Evolutionary conservation across 2,888 invertebrate genomes (phyloP), one percentile per base, ranked within the genome.

Genomic region (Drosophila conformis): DNA sequence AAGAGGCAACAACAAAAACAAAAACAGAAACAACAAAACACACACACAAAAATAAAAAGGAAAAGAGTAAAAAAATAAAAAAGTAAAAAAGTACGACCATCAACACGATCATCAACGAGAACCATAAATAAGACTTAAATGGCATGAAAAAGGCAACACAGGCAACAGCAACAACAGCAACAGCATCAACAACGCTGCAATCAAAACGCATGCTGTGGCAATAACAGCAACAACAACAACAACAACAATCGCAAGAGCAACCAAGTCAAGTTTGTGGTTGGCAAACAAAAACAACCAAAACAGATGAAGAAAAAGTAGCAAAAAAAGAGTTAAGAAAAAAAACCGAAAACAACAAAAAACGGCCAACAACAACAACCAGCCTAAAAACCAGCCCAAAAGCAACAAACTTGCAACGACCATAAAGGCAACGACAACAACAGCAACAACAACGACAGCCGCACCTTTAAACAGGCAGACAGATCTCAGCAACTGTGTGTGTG

Each of bases 101-200:
- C 88, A 90, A 86, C 91, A 90, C 90, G 90, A 90, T 90, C 91
- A 89, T 90, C 90, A 86, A 82, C 87, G 76, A 89, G 88, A 88
- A 90, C 89, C 91, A 89, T 89, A 89, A 89, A 89, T 89, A 89
- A 89, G 90, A 88, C 90, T 90, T 89, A 90, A 89, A 90, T 90
- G 88, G 90, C 89, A 82, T 88, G 74, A 84, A 90, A 85, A 90
- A 73, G 69, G 62, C 68, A 72, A 64, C 61, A 56, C 54, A 62
- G 35, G 42, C 61, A 59, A 33, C 52, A 60, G 29, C 53, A 54
- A 54, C 64, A 60, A 48, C 54, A 71, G 33, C 52, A 65, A 35
- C 70, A 71, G 33, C 52, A 65, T 31, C 70, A 53, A 51, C 61
- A 63, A 42, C 76, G 73, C 74, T 90, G 89, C 84, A 89, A 76